A percentile compares a stretch with the other conserved stretches of the same genome.
These are phyloP conservation scores for Mustela lutreola DNA, from an alignment of 2,113 vertebrate genomes.

Conservation along the genomic window DNA sequence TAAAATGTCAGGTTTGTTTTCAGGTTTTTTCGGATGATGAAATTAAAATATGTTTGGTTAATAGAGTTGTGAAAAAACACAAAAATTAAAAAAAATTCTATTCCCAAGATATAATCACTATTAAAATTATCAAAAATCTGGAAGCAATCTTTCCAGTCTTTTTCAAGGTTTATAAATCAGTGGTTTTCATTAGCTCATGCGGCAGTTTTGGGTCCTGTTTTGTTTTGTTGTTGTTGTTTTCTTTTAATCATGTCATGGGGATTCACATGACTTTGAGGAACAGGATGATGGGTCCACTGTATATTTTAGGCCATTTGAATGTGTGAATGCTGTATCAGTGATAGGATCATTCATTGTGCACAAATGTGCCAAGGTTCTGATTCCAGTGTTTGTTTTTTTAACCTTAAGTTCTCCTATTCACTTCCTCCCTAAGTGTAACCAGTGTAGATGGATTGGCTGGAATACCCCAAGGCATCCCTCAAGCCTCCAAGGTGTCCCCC, in stretches of 20 bases:
- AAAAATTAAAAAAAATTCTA: neutral
- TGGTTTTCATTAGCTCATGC: neutral
- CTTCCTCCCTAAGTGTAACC: neutral
- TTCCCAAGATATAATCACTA: neutral
- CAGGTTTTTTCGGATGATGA: neutral
- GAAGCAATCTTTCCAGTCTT: neutral
- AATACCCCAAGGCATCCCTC: neutral
- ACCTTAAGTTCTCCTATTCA: neutral
- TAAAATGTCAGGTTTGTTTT: conserved; percentile 81
- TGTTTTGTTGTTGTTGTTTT: neutral
- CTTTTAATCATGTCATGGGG: neutral
- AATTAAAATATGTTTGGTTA: neutral
- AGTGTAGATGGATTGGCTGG: neutral
- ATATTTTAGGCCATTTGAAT: neutral
- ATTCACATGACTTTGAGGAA: neutral
- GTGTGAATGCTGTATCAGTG: neutral
- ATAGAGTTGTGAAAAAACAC: conserved; percentile 5
- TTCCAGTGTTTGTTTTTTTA: neutral
- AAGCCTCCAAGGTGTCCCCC: neutral
- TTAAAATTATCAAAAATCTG: conserved; percentile 4
- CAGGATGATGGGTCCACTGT: neutral
- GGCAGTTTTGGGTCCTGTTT: neutral
- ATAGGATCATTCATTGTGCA: neutral
- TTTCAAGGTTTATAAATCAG: neutral
- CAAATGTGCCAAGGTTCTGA: neutral